These are phyloP conservation scores for Campopleginae sp. DNA, from an alignment of 2,888 invertebrate genomes.

Conservation along the genomic window DNA sequence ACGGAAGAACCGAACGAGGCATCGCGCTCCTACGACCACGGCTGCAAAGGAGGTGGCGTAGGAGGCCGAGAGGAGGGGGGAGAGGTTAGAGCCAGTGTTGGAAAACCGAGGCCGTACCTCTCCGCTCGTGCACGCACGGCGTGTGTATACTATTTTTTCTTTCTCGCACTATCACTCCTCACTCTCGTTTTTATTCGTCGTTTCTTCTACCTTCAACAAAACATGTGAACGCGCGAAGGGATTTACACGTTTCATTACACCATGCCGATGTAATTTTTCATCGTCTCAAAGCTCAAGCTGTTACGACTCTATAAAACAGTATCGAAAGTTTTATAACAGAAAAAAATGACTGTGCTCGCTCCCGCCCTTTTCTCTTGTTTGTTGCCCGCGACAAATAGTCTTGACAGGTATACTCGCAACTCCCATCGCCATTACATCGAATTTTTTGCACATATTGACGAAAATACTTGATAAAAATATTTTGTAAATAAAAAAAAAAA, in stretches of 20 bases:
- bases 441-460: neutral
- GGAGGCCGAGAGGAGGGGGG: constrained; percentile 32
- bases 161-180: constrained; percentile 43
- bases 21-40: constrained; percentile 46
- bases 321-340: constrained; percentile 2
- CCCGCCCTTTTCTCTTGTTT: constrained; percentile 44
- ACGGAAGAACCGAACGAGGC: constrained; percentile 47
- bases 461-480: neutral
- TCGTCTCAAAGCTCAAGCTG: neutral
- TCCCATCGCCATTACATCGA: constrained; percentile 12
- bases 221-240: constrained; percentile 26
- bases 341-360: constrained; percentile 58
- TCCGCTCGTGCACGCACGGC: constrained; percentile 52
- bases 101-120: constrained; percentile 62
- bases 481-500: neutral
- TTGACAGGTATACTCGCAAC: constrained; percentile 52
- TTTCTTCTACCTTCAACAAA: constrained; percentile 41
- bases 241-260: constrained; percentile 32
- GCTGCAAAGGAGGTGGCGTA: constrained; percentile 33
- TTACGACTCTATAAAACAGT: constrained; percentile 9
- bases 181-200: constrained; percentile 17
- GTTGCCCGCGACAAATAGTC: constrained; percentile 43
- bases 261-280: constrained; percentile 6
- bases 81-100: constrained; percentile 53
- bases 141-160: constrained; percentile 49